phyloP scores from a whole-genome alignment of 1,140 invertebrate species.

The Drosophila quadrilineata region DNA sequence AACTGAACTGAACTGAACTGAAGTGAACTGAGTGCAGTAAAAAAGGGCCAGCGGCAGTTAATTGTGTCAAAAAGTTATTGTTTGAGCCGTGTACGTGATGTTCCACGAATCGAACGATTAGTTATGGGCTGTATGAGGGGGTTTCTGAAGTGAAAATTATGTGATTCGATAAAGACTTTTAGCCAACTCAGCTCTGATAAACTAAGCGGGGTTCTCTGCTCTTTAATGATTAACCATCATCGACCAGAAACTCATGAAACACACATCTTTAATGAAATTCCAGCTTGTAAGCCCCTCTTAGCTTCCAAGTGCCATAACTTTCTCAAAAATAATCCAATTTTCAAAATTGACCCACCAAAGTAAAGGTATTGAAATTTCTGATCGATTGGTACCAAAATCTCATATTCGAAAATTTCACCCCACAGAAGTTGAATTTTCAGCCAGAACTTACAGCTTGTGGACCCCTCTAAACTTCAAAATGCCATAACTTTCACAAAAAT shows the following conservation, averaged over 20 bases:
- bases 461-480: too few relatives aligned
- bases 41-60: constrained; percentile 55
- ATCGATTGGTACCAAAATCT: too few relatives aligned
- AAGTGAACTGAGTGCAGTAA: constrained; percentile 35
- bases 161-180: constrained; percentile 1
- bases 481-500: too few relatives aligned
- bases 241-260: background rate
- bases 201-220: background rate
- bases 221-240: background rate
- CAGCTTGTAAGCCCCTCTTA: too few relatives aligned
- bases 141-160: constrained; percentile 22
- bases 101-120: constrained; percentile 54
- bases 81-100: constrained; percentile 55
- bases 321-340: too few relatives aligned
- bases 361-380: too few relatives aligned
- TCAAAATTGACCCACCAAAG: too few relatives aligned
- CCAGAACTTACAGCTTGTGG: too few relatives aligned
- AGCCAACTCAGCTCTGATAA: too few relatives aligned
- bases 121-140: constrained; percentile 22
- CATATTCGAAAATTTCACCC: too few relatives aligned
- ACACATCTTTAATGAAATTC: background rate
- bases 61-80: constrained; percentile 70
- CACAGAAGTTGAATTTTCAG: too few relatives aligned
- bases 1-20: constrained; percentile 25
- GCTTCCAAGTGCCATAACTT: too few relatives aligned